Evolutionary conservation across 1,140 invertebrate genomes (phyloP), one percentile per base, ranked within the genome.

Genomic region (Zaprionus vittiger): DNA sequence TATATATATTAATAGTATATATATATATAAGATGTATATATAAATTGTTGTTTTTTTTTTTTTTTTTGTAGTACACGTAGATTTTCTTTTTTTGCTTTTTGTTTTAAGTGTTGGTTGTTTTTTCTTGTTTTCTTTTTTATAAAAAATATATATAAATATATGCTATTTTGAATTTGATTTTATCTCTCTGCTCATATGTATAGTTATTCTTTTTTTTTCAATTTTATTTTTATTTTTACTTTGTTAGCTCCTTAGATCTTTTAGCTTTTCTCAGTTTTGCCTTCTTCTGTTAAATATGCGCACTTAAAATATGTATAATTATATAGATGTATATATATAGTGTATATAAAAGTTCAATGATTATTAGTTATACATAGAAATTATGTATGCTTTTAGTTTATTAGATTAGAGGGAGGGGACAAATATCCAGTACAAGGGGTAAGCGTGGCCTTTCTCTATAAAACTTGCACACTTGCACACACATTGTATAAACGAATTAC

Each of bases 131-230:
- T 69, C 57, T 24, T 81, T 72, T 89, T 83, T 83, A 89, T 89
- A 87, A 89, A 87, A 87, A 89, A 87, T 87, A 87, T 87, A 87
- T 87, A 87, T 89, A 87, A 83, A 87, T 81, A 87, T 89, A 89
- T 80, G 73, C 81, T 83, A 89, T 89, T 87, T 81, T 87, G 62
- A 79, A 87, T 87, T 87, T 87, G 84, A 87, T 87, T 87, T 87
- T 89, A 87, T 87, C 84, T 86, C 83, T 87, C 81, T 87, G 84
- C 78, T 89, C 84, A 87, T 87, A 87, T 87, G 84, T 87, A 87
- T 89, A 89, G 84, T 87, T 87, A 78, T 79, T 83, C 71, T 70
- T 89, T 79, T 81, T 78, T 84, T 55, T 71, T 47, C 3, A 17
- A 17, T 47, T 47, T 60, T 59, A 47, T 9, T 41, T 63, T 63